Conservation (phyloP, 1,140 invertebrate species). For the Tachypleus tridentatus region DNA sequence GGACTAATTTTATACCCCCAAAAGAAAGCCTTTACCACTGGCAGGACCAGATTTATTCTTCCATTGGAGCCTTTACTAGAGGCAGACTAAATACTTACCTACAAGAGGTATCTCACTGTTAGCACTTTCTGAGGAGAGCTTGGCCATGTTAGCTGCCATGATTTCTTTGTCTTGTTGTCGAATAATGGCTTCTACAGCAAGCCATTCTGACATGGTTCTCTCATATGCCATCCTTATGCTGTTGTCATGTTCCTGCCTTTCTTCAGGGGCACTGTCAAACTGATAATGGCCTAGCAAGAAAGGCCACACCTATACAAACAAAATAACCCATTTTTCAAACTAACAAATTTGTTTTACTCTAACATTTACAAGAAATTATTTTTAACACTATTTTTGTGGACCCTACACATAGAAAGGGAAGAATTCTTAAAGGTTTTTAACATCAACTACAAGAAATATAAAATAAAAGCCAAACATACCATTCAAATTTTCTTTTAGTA, state of each 20-base stretch:
- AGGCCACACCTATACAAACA: slow-evolving; percentile 58
- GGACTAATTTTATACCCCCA: too few relatives aligned
- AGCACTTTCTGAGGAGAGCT: slow-evolving; percentile 43
- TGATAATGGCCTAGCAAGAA: slow-evolving; percentile 76
- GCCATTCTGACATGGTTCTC: slow-evolving; percentile 85
- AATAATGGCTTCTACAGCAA: slow-evolving; percentile 84
- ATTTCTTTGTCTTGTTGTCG: slow-evolving; percentile 63
- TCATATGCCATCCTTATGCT: slow-evolving; percentile 60
- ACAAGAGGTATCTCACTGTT: slow-evolving; percentile 37
- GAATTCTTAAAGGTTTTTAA: too few relatives aligned
- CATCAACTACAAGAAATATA: background rate
- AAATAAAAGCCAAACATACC: too few relatives aligned
- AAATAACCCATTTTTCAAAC: background rate
- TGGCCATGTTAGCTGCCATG: slow-evolving; percentile 46
- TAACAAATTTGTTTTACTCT: too few relatives aligned
- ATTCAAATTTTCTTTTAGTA: too few relatives aligned
- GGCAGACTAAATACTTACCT: slow-evolving; percentile 24
- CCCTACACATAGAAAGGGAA: too few relatives aligned
- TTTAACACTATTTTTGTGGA: too few relatives aligned
- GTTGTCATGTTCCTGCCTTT: slow-evolving; percentile 52
- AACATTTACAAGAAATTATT: too few relatives aligned
- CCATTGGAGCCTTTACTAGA: too few relatives aligned
- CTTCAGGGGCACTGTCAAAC: slow-evolving; percentile 57
- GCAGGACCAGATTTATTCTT: too few relatives aligned
- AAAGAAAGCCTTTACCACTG: too few relatives aligned